phyloP scores from a whole-genome alignment of 2,797 vertebrate species.

The Fringilla coelebs region DNA sequence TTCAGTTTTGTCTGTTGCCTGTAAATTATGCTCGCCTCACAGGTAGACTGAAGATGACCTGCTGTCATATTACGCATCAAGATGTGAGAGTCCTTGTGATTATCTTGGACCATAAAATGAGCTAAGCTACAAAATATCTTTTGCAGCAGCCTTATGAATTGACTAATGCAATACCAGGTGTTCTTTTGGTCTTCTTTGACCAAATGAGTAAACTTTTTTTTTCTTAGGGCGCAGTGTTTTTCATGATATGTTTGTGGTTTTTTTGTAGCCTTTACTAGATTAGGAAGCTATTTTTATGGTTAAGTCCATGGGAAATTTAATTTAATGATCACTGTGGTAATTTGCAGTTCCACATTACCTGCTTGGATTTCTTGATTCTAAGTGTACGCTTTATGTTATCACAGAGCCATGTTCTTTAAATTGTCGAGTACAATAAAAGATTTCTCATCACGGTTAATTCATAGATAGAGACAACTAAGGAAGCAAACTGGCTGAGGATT shows the following conservation, averaged over 20 bases:
- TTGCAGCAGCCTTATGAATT: not conserved
- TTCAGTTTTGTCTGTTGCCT: not conserved
- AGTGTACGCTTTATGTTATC: not conserved
- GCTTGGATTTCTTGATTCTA: not conserved
- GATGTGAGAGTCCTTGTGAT: not conserved
- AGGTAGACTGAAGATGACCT: not conserved
- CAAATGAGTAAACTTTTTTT: not conserved
- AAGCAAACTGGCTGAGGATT: not conserved
- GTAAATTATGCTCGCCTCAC: not conserved
- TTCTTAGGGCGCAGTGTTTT: not conserved
- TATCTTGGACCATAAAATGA: not conserved
- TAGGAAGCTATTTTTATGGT: not conserved
- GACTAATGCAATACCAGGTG: not conserved
- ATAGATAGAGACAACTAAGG: rapidly evolving
- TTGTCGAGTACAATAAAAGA: not conserved
- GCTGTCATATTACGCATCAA: rapidly evolving
- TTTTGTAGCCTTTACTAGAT: not conserved
- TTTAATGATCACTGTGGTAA: not conserved
- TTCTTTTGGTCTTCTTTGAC: not conserved
- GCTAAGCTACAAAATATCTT: not conserved
- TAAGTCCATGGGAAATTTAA: not conserved
- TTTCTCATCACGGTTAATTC: not conserved
- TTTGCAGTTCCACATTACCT: not conserved
- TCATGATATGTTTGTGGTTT: not conserved
- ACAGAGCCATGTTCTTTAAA: not conserved